These are phyloP conservation scores for Aphelinus atriplicis DNA, from an alignment of 1,140 invertebrate species.

Conservation along the genomic window DNA sequence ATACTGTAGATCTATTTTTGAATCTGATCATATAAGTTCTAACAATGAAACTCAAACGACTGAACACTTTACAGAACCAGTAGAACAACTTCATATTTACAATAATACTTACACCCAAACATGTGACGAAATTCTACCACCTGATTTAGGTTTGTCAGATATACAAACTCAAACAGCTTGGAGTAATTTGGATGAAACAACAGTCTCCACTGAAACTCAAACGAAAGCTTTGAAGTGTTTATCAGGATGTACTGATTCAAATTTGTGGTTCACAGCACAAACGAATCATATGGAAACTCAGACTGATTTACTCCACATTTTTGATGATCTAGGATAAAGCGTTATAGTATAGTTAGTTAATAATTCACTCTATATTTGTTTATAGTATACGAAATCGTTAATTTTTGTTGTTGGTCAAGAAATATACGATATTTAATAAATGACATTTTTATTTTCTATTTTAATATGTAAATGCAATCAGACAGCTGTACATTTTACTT, in stretches of 20 bases:
- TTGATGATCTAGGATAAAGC: slow-evolving; percentile 56
- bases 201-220: slow-evolving; percentile 63
- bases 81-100: slow-evolving; percentile 64
- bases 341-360: slow-evolving; percentile 26
- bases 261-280: slow-evolving; percentile 55
- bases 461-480: slow-evolving; percentile 29
- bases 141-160: slow-evolving; percentile 67
- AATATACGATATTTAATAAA: slow-evolving; percentile 12
- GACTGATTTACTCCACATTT: slow-evolving; percentile 61
- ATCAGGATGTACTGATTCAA: slow-evolving; percentile 49
- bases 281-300: slow-evolving; percentile 65
- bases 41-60: slow-evolving; percentile 68
- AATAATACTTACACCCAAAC: slow-evolving; percentile 72
- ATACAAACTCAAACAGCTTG: slow-evolving; percentile 72
- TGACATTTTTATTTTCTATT: slow-evolving; percentile 27
- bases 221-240: slow-evolving; percentile 53
- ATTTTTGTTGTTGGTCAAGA: background rate
- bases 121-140: slow-evolving; percentile 67
- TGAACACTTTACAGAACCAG: slow-evolving; percentile 58
- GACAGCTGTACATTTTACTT: slow-evolving; percentile 27
- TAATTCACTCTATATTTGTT: background rate
- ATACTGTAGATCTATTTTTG: slow-evolving; percentile 57
- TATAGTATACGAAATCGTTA: background rate
- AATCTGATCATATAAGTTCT: slow-evolving; percentile 58
- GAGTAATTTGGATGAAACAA: slow-evolving; percentile 57